Percentiles rank a stretch among this genome's conserved stretches.
Evolutionary conservation across 2,113 vertebrate species (phyloP).

Genomic region (Felis chaus): DNA sequence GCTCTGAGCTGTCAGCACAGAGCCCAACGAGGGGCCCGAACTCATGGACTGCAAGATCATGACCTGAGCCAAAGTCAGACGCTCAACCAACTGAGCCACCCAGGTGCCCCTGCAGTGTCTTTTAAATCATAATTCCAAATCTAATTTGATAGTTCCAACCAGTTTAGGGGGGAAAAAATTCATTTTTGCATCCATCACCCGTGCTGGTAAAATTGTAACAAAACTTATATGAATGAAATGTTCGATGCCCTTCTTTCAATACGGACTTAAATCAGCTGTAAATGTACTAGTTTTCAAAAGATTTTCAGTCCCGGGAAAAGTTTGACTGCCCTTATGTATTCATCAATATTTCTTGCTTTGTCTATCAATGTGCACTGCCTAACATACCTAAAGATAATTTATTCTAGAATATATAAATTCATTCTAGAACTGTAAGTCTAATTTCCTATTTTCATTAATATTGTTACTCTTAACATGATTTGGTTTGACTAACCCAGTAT

Average conservation of each 20-base stretch:
- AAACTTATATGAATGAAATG: constrained; percentile 36
- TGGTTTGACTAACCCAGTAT: constrained; percentile 13
- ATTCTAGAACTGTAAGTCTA: constrained; percentile 5
- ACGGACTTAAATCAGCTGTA: background rate
- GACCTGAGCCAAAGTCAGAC: too few relatives aligned
- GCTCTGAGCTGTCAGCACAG: too few relatives aligned
- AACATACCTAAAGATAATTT: background rate
- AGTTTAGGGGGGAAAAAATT: background rate
- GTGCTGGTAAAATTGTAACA: constrained; percentile 43
- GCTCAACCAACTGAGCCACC: too few relatives aligned
- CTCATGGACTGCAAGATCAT: too few relatives aligned
- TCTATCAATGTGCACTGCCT: background rate
- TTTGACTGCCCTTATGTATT: background rate
- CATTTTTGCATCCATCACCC: background rate
- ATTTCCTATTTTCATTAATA: constrained; percentile 53
- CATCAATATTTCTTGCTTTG: constrained; percentile 26
- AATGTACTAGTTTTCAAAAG: background rate
- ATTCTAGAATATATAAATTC: constrained; percentile 17
- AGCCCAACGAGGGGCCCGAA: too few relatives aligned
- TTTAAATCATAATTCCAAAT: background rate
- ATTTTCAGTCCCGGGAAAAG: constrained; percentile 8
- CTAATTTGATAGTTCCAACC: background rate
- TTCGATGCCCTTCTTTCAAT: background rate
- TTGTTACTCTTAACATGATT: constrained; percentile 24
- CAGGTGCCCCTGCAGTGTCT: background rate